Base-by-base conservation (phyloP, 2,888 invertebrate species). In the Synergus itoensis region DNA sequence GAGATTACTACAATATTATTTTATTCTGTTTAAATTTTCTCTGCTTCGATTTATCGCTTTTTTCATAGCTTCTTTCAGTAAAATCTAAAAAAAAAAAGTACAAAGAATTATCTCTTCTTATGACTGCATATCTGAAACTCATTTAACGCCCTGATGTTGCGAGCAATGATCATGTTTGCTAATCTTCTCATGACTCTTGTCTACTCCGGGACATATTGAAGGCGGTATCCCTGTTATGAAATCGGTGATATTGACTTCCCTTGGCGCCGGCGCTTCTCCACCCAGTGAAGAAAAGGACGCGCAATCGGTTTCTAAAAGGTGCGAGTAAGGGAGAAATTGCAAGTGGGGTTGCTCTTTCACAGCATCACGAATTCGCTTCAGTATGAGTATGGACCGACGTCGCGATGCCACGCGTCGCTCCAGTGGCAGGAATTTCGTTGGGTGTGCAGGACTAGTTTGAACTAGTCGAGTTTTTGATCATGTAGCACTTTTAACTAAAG, bases 331-430 rank as follows among this genome's bases (percentile, higher is more conserved):
- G 78, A 69, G 78, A 77, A 75, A 78, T 57, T 78, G 78, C 76
- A 43, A 80, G 40, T 48, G 60, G 62, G 62, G 73, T n/a, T 45
- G 45, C 60, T 79, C 76, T 63, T 53, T 53, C 28, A 9, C 53
- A 73, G 53, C 36, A 78, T 60, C 43, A 48, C 45, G 76, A 75
- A 69, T 84, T 79, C 85, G 85, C 81, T 84, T 89, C 89, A 91
- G 91, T 91, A 87, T 85, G 86, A 89, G 88, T 87, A 91, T 90
- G 91, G 88, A 89, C 87, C 88, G 90, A 88, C 88, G 87, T 88
- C 86, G 88, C 86, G 86, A 88, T 87, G 89, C 86, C 85, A 84
- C 87, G 90, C 89, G 90, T 88, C 88, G 83, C 80, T 77, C 80
- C 73, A 78, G 79, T 80, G 83, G 62, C 81, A 67, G 64, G 36